phyloP scores from a whole-genome alignment of 2,113 vertebrate species.

The Alouatta palliata region DNA sequence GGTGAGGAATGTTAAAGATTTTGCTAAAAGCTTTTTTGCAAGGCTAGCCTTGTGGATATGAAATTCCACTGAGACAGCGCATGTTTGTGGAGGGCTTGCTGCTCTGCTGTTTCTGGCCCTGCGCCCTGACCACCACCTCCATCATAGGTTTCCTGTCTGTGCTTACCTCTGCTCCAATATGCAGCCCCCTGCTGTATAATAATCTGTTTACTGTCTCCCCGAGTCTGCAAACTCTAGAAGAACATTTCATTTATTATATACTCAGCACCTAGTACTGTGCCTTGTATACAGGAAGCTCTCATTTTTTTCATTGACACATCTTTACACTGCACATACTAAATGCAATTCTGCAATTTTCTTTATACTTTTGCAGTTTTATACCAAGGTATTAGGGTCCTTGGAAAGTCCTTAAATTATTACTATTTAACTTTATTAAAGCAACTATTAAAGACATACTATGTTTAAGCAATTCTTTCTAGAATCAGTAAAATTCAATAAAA shows the following conservation, averaged over 20 bases:
- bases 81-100: not conserved
- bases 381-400: not conserved
- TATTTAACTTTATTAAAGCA: not conserved
- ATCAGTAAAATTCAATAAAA: not conserved
- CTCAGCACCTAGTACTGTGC: not conserved
- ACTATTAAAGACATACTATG: not conserved
- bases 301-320: not conserved
- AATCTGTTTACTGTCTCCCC: not conserved
- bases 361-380: not conserved
- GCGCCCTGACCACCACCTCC: not conserved
- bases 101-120: not conserved
- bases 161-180: not conserved
- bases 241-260: not conserved
- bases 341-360: not conserved
- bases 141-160: not conserved
- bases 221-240: not conserved
- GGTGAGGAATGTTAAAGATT: not conserved
- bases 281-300: not conserved
- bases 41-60: not conserved
- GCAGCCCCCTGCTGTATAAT: not conserved
- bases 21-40: not conserved
- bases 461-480: not conserved
- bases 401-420: not conserved
- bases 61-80: not conserved
- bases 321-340: not conserved